Conservation (phyloP, 2,888 invertebrate genomes). For the Carterocephalus palaemon region DNA sequence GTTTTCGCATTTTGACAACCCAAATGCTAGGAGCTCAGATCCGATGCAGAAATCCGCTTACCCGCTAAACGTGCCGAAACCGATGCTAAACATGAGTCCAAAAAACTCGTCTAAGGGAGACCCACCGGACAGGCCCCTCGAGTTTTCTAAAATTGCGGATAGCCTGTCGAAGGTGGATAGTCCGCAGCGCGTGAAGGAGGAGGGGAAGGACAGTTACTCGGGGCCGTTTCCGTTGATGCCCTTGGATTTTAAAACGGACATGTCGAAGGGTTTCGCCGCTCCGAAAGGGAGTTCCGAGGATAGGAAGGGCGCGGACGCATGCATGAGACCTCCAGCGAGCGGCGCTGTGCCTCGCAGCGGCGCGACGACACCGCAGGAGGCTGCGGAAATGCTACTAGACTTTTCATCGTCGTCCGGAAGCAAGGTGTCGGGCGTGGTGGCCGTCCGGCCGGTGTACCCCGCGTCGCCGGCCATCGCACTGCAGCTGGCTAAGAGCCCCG, state of each 20-base stretch:
- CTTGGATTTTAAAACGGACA: slow-evolving; percentile 69
- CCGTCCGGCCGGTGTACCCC: slow-evolving; percentile 78
- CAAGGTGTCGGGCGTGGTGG: slow-evolving; percentile 73
- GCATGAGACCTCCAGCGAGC: slow-evolving; percentile 70
- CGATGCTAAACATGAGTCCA: slow-evolving; percentile 68
- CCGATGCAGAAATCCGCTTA: slow-evolving; percentile 65
- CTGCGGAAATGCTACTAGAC: slow-evolving; percentile 82
- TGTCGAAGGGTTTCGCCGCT: slow-evolving; percentile 67
- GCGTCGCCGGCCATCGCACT: slow-evolving; percentile 85
- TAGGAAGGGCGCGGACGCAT: slow-evolving; percentile 67
- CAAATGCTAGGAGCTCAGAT: slow-evolving; percentile 56
- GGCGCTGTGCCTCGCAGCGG: slow-evolving; percentile 64
- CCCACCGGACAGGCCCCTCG: slow-evolving; percentile 56
- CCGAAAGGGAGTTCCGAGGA: slow-evolving; percentile 70
- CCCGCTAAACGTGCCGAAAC: slow-evolving; percentile 70
- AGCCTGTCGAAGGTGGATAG: slow-evolving; percentile 60
- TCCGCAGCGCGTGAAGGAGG: slow-evolving; percentile 64
- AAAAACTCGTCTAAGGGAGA: slow-evolving; percentile 58
- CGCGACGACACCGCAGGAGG: slow-evolving; percentile 77
- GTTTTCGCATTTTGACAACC: slow-evolving; percentile 65
- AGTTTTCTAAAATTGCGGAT: slow-evolving; percentile 65
- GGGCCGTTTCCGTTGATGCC: slow-evolving; percentile 62
- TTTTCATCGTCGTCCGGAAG: slow-evolving; percentile 81
- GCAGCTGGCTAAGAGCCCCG: slow-evolving; percentile 88
- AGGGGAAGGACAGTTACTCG: slow-evolving; percentile 55